Base-by-base conservation (phyloP, 2,113 vertebrate genomes). In the Hippolais icterina region DNA sequence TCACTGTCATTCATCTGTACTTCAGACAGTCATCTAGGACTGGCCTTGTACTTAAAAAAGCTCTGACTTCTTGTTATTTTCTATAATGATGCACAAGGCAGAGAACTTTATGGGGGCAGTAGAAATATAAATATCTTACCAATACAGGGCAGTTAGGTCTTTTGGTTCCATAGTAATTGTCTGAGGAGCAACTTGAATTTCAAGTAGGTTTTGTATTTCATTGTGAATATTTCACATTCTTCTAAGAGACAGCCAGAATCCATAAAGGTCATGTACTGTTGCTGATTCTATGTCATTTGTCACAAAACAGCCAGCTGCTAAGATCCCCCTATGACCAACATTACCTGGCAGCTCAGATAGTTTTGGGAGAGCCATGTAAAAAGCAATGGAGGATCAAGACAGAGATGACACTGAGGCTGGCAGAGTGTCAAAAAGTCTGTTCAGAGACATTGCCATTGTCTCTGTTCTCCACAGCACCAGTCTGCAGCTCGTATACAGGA, bases 271-370 rank as follows among this genome's bases (percentile, higher is more conserved):
- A 90, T 66, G 61, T 92, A 93, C 88, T 95, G 49, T 84, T 95
- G 93, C 96, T 97, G 95, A 96, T 96, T 93, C 94, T 91, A 75
- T 96, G 94, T 97, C 94, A 95, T 96, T 97, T 96, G 94, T 96
- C 96, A 97, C 90, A 95, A 95, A 96, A 69, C 95, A 96, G 68
- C 94, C 90, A 92, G 88, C 95, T 97, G 81, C 86, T 90, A 89
- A 94, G 92, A 96, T 93, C 81, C 96, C 96, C 95, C 80, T 95
- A 95, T 96, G 96, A 90, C 94, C 90, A 83, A 69, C 90, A 93
- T 89, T 97, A 96, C 89, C 92, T 95, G 91, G 91, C 94, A 97
- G 72, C 93, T 94, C 88, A 81, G 77, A 72, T 69, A 91, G 82
- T 95, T 92, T 92, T 92, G 80, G 79, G 91, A 93, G 74, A 60